Base-by-base conservation (phyloP, 1,140 invertebrate species). In the Diorhabda carinulata region DNA sequence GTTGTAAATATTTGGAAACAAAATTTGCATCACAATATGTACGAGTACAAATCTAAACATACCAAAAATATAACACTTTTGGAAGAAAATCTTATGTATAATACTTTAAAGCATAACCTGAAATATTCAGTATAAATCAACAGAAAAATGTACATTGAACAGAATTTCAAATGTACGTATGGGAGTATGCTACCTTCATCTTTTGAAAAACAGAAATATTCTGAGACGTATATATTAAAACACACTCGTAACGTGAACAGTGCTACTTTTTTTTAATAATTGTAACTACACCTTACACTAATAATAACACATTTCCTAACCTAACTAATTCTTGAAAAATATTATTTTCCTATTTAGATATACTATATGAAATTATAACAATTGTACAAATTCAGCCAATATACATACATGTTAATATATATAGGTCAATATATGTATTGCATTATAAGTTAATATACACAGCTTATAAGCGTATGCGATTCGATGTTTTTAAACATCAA, bases 331-430 rank as follows among this genome's bases (percentile, higher is more conserved):
- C 7, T 61, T 68, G 43, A 60, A 67, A 72, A 74, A 68, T 72
- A 72, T 52, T 72, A 72, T 72, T 69, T 66, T 68, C 66, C 67
- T 76, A 74, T 75, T 76, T 57, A 56, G 75, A 79, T 79, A 79
- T 79, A 78, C 78, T 79, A 79, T 79, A 79, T 80, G 78, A 80
- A 80, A 80, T 79, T 71, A 80, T 80, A 80, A 80, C 78, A 80
- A 78, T 79, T 80, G 78, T 80, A 80, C 78, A 79, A 72, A 75
- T 77, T 77, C 76, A 78, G 78, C 78, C 77, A 70, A 78, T 79
- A 79, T 78, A 78, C 74, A 78, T 75, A 78, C 66, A 76, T 67
- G 70, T 25, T 25, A 25, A 25, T 62, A 74, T 63, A 64, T 69
- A 69, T 68, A 25, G 47, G 47, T 52, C 47, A 52, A 66, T 72